Percentiles rank a stretch among this genome's conserved stretches.
phyloP scores from a whole-genome alignment of 2,888 invertebrate species.

The Laspeyria flexula region DNA sequence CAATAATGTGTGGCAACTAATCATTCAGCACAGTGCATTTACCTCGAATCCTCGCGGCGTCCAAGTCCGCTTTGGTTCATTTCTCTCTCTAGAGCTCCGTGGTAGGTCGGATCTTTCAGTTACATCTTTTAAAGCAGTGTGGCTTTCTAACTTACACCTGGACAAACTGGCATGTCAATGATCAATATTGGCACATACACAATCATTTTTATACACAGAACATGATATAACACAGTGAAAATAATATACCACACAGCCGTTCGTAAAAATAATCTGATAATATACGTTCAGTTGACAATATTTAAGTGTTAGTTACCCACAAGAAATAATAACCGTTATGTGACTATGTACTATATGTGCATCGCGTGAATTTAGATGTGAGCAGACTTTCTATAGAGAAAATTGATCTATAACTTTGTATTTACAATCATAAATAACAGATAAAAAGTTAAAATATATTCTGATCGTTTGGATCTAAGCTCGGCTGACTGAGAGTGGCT shows the following conservation, averaged over 20 bases:
- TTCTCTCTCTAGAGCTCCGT: conserved; percentile 71
- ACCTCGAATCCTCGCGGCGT: conserved; percentile 78
- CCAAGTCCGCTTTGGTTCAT: conserved; percentile 61
- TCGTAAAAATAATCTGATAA: conserved; percentile 51
- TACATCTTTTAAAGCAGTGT: conserved; percentile 79
- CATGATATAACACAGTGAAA: conserved; percentile 37
- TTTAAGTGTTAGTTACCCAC: conserved; percentile 60
- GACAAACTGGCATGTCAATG: conserved; percentile 78
- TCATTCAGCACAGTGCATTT: conserved; percentile 78
- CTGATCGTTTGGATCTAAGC: conserved; percentile 17
- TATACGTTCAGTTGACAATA: conserved; percentile 56
- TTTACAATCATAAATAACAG: conserved; percentile 34
- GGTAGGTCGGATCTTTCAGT: conserved; percentile 68
- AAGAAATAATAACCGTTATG: conserved; percentile 64
- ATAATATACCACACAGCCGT: conserved; percentile 75
- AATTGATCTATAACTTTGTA: conserved; percentile 15
- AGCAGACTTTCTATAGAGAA: conserved; percentile 16
- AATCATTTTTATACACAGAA: conserved; percentile 43
- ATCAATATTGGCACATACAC: conserved; percentile 70
- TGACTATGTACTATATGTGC: conserved; percentile 34
- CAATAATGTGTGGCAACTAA: conserved; percentile 50
- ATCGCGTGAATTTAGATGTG: conserved; percentile 34
- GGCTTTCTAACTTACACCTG: conserved; percentile 80
- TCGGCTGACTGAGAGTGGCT: conserved; percentile 4
- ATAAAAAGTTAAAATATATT: conserved; percentile 28